Conservation (phyloP, 2,888 invertebrate species). For the Spisula solida region DNA sequence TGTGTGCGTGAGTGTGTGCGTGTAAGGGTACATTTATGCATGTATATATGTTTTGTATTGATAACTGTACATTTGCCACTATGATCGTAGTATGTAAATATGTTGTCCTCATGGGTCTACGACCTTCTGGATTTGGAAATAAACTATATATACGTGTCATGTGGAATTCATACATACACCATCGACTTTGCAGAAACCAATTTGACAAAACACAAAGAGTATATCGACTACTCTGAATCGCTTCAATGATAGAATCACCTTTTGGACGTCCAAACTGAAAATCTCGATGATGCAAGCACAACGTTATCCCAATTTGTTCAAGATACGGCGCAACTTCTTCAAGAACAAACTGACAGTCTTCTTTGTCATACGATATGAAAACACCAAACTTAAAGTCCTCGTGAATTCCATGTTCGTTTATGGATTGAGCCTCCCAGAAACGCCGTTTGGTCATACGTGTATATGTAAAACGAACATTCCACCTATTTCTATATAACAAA, state of each 20-base stretch:
- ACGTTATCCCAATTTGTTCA: constrained; percentile 48
- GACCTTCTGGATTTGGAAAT: too few relatives aligned
- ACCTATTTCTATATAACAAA: too few relatives aligned
- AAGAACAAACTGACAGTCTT: neutral
- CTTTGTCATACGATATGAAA: constrained; percentile 58
- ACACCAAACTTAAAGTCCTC: constrained; percentile 46
- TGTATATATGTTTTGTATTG: too few relatives aligned
- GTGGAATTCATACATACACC: constrained; percentile 76
- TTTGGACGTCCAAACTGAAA: constrained; percentile 72
- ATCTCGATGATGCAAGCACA: constrained; percentile 75
- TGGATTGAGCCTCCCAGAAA: constrained; percentile 34
- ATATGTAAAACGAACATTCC: constrained; percentile 41
- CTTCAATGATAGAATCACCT: constrained; percentile 69
- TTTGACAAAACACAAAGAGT: constrained; percentile 55
- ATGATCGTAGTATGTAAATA: too few relatives aligned
- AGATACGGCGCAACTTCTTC: neutral
- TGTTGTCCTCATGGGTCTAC: too few relatives aligned
- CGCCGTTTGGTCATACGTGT: constrained; percentile 53
- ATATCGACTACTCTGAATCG: constrained; percentile 71
- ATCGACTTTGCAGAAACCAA: constrained; percentile 69
- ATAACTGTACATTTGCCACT: too few relatives aligned
- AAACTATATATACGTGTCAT: constrained; percentile 72
- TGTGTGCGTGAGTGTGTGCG: too few relatives aligned
- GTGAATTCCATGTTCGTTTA: neutral
- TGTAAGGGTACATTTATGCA: too few relatives aligned